Conservation (phyloP, 2,888 invertebrate genomes). For the Brachyopa scutellaris region DNA sequence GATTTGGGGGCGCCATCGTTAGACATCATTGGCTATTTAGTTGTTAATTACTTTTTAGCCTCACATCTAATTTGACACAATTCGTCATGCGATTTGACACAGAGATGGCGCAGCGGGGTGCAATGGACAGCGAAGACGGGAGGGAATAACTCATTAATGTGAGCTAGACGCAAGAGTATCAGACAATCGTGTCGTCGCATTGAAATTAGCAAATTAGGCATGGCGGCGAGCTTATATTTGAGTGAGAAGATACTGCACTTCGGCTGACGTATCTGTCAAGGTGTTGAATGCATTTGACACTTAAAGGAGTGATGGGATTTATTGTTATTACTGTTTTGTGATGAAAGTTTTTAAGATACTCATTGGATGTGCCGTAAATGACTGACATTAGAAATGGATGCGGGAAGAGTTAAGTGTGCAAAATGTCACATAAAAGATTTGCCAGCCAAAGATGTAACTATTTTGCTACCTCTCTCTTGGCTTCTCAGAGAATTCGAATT, state of each 20-base stretch:
- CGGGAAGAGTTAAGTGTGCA: not conserved
- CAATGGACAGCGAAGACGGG: not conserved
- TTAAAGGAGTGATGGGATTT: constrained; percentile 44
- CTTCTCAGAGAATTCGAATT: too few relatives aligned
- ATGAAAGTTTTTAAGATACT: constrained; percentile 18
- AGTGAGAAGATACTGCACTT: not conserved
- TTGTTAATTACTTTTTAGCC: constrained; percentile 61
- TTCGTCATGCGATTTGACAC: constrained; percentile 55
- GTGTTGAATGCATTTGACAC: constrained; percentile 32
- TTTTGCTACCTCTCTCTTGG: too few relatives aligned
- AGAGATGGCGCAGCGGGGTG: constrained; percentile 8
- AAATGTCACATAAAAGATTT: not conserved
- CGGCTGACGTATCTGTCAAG: not conserved
- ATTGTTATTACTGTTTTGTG: constrained; percentile 35
- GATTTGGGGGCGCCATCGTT: constrained; percentile 66
- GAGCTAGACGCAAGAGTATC: constrained; percentile 11
- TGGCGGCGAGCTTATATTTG: constrained; percentile 15
- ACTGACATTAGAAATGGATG: constrained; percentile 15
- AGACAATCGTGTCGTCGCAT: constrained; percentile 61
- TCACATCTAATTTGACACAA: constrained; percentile 65
- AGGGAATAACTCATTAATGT: constrained; percentile 30
- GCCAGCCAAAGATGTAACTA: too few relatives aligned
- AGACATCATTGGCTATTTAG: constrained; percentile 40
- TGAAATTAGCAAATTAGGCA: constrained; percentile 56
- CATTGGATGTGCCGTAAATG: constrained; percentile 30